Conservation (phyloP, 2,113 vertebrate species). For the Synodontis membranacea region DNA sequence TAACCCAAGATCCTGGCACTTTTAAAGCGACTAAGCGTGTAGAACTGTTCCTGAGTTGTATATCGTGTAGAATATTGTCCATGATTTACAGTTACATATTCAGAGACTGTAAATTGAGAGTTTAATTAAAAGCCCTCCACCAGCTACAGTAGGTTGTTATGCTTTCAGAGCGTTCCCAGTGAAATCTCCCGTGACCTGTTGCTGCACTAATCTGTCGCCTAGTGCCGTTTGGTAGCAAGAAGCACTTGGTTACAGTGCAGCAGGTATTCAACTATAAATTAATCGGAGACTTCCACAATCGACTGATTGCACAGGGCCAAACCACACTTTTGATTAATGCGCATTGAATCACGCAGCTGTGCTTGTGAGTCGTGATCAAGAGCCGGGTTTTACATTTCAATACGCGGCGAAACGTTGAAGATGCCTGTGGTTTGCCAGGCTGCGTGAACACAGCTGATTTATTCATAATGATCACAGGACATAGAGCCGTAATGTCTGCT, state of each 20-base stretch:
- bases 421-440: slow-evolving; percentile 5
- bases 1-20: neutral
- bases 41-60: neutral
- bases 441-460: neutral
- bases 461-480: neutral
- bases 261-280: neutral
- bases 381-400: neutral
- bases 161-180: neutral
- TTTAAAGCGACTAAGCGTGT: neutral
- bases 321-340: neutral
- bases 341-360: neutral
- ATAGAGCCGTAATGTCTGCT: neutral
- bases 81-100: neutral
- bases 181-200: neutral
- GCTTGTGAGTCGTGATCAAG: neutral
- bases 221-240: neutral
- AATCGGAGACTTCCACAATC: slow-evolving; percentile 15
- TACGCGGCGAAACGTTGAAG: neutral
- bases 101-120: neutral
- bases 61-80: neutral
- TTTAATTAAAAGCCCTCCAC: neutral
- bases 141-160: neutral
- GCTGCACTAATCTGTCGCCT: neutral
- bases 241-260: neutral
- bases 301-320: slow-evolving; percentile 7